phyloP scores from a whole-genome alignment of 2,113 vertebrate genomes.

The Phainopepla nitens region DNA sequence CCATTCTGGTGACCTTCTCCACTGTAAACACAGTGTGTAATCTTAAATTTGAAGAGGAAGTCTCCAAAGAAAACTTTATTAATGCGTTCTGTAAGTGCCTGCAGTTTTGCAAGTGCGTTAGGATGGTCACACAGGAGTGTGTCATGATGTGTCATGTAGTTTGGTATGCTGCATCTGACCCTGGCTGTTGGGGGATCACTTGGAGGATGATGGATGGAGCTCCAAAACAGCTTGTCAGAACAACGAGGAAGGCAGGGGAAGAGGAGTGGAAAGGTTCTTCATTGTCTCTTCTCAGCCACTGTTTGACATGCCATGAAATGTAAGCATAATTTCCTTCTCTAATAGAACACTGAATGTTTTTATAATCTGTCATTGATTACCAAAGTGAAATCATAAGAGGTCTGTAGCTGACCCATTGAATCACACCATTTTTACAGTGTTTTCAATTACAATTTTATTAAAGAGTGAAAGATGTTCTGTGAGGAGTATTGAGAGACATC shows the following conservation, averaged over 20 bases:
- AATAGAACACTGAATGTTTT: constrained; percentile 14
- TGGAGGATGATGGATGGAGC: not conserved
- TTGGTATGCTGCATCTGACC: constrained; percentile 3
- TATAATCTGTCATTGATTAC: not conserved
- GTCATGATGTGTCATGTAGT: not conserved
- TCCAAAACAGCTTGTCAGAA: not conserved
- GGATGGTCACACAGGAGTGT: not conserved
- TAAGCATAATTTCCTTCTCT: not conserved
- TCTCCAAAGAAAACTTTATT: constrained; percentile 39
- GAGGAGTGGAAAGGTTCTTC: not conserved
- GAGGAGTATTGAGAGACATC: not conserved
- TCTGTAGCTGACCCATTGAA: not conserved
- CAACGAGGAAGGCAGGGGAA: not conserved
- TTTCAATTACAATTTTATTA: constrained; percentile 22
- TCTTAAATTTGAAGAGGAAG: constrained; percentile 3
- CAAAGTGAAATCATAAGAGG: not conserved
- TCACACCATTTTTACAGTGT: not conserved
- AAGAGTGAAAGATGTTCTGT: not conserved
- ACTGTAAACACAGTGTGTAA: not conserved
- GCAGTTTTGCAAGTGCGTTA: not conserved
- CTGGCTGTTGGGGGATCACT: not conserved
- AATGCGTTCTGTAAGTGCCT: not conserved
- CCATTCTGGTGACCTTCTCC: constrained; percentile 29
- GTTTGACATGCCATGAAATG: not conserved
- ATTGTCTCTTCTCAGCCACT: constrained; percentile 3